Percentiles rank a stretch among this genome's conserved stretches.
These are phyloP conservation scores for Villa cingulata DNA, from an alignment of 2,888 invertebrate genomes.

Conservation along the genomic window DNA sequence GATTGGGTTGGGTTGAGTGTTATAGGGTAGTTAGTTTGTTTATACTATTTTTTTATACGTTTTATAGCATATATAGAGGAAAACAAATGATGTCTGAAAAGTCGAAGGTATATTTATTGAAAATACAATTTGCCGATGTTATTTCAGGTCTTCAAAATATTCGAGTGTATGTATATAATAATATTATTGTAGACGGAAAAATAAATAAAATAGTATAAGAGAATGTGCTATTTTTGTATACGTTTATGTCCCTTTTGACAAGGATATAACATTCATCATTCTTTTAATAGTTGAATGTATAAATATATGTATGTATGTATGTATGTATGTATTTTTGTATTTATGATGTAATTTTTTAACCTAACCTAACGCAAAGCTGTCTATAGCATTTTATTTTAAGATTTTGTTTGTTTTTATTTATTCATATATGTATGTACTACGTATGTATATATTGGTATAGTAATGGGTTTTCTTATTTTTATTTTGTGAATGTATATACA, in stretches of 20 bases:
- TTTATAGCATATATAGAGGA: constrained; percentile 1
- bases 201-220: neutral
- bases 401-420: neutral
- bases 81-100: constrained; percentile 10
- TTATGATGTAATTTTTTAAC: no score
- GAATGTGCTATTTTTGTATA: no score
- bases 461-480: constrained; percentile 5
- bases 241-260: constrained; percentile 7
- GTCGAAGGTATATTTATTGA: constrained; percentile 11
- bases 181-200: neutral
- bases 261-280: constrained; percentile 10
- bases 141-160: constrained; percentile 1
- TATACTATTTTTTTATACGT: no score
- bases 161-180: no score
- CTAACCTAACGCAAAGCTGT: no score
- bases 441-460: no score
- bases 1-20: no score
- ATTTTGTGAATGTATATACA: neutral
- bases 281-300: constrained; percentile 1
- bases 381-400: no score
- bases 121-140: constrained; percentile 9
- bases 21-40: no score
- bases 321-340: no score
- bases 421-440: no score
- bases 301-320: neutral